These are phyloP conservation scores for Myotis myotis DNA, from an alignment of 2,797 vertebrate species.

Conservation along the genomic window DNA sequence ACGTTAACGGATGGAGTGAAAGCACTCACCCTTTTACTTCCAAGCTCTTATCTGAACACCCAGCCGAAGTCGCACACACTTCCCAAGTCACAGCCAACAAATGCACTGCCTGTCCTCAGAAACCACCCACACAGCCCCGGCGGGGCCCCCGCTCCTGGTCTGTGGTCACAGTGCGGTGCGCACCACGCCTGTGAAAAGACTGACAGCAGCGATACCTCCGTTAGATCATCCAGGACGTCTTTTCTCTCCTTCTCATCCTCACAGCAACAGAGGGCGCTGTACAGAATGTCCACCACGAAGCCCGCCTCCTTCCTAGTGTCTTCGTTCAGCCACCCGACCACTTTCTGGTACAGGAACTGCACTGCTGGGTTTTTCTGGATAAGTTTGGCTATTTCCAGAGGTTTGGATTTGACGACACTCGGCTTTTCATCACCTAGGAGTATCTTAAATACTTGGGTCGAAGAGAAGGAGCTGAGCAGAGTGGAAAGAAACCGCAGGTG, in stretches of 20 bases:
- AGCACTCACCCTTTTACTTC: not conserved
- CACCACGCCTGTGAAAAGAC: not conserved
- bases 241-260: slow-evolving; percentile 86
- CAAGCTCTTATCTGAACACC: not conserved
- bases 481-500: slow-evolving; percentile 94
- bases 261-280: slow-evolving; percentile 93
- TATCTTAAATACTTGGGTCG: slow-evolving; percentile 89
- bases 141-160: not conserved
- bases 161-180: not conserved
- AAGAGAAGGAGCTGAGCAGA: slow-evolving; percentile 91
- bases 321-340: slow-evolving; percentile 92
- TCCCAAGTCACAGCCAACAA: not conserved
- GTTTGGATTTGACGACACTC: slow-evolving; percentile 28
- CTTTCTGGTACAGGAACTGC: slow-evolving; percentile 89
- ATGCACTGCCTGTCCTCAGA: not conserved
- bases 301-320: slow-evolving; percentile 85
- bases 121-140: not conserved
- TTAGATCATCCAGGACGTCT: slow-evolving; percentile 90
- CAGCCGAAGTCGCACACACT: not conserved
- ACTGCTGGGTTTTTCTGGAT: slow-evolving; percentile 87
- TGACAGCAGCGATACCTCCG: slow-evolving; percentile 78
- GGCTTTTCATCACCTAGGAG: slow-evolving; percentile 83
- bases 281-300: slow-evolving; percentile 95
- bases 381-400: slow-evolving; percentile 47
- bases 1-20: not conserved